Conservation (phyloP, 2,888 invertebrate species). For the Acanthosoma haemorrhoidale region DNA sequence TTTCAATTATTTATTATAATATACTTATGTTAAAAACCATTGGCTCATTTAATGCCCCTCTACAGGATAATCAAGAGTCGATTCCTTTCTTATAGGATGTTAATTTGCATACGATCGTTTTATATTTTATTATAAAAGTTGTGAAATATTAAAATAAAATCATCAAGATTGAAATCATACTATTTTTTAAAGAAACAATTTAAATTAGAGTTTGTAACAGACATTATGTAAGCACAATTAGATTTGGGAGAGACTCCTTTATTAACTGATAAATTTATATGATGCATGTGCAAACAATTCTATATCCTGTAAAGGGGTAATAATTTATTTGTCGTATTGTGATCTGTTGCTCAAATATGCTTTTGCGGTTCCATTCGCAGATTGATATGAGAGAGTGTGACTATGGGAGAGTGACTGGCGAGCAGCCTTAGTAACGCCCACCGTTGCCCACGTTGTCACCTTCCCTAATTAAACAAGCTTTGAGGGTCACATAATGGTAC, state of each 20-base stretch:
- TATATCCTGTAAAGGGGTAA: slow-evolving; percentile 21
- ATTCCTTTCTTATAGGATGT: too few relatives aligned
- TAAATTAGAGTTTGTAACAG: too few relatives aligned
- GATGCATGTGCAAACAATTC: neutral
- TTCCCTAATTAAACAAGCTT: slow-evolving; percentile 30
- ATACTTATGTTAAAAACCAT: neutral
- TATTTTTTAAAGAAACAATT: too few relatives aligned
- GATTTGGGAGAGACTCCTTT: too few relatives aligned
- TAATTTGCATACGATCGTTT: too few relatives aligned
- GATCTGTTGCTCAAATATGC: slow-evolving; percentile 46
- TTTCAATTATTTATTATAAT: neutral
- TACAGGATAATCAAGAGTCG: neutral
- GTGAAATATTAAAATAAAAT: too few relatives aligned
- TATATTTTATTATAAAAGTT: too few relatives aligned
- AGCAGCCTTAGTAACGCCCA: slow-evolving; percentile 31
- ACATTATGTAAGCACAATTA: too few relatives aligned
- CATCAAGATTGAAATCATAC: too few relatives aligned
- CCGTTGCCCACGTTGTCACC: slow-evolving; percentile 36
- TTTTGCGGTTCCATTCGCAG: slow-evolving; percentile 43
- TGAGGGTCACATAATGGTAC: slow-evolving; percentile 23
- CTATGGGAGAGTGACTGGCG: slow-evolving; percentile 38
- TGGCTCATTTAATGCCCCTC: neutral
- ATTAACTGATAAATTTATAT: too few relatives aligned
- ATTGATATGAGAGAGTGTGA: slow-evolving; percentile 35
- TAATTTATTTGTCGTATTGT: slow-evolving; percentile 10